Evolutionary conservation across 2,113 vertebrate species (phyloP).

Genomic region (Psephotus haematonotus): DNA sequence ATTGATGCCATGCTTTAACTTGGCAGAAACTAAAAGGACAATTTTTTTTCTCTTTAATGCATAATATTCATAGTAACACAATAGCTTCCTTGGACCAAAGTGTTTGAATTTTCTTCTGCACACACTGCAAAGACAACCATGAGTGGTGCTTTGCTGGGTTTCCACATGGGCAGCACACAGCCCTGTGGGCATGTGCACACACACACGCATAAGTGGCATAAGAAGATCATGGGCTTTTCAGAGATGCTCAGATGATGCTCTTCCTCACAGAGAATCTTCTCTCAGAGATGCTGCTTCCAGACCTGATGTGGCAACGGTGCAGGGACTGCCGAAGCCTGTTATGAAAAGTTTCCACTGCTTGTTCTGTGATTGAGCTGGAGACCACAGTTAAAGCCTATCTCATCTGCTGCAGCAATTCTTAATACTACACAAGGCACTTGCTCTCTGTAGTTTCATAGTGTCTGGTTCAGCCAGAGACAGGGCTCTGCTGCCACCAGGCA

Average conservation of each 20-base stretch:
- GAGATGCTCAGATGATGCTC: not conserved
- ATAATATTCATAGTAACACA: not conserved
- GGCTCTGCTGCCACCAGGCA: not conserved
- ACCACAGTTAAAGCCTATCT: not conserved
- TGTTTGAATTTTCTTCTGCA: not conserved
- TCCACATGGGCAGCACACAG: not conserved
- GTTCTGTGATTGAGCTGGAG: not conserved
- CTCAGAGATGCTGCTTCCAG: not conserved
- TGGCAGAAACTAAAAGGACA: not conserved
- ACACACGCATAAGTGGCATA: accelerated
- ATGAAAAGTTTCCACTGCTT: not conserved
- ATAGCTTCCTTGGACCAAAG: not conserved
- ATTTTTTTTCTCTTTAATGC: not conserved
- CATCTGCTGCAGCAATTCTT: not conserved
- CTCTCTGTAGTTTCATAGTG: not conserved
- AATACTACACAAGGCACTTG: not conserved
- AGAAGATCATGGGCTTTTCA: not conserved
- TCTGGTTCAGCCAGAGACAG: not conserved
- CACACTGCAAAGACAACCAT: not conserved
- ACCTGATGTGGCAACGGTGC: not conserved
- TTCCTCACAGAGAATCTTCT: not conserved
- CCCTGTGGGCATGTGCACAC: not conserved
- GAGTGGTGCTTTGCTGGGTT: not conserved
- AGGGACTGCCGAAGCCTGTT: not conserved
- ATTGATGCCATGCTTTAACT: not conserved